phyloP scores from a whole-genome alignment of 2,797 vertebrate species.

The Liasis olivaceus region DNA sequence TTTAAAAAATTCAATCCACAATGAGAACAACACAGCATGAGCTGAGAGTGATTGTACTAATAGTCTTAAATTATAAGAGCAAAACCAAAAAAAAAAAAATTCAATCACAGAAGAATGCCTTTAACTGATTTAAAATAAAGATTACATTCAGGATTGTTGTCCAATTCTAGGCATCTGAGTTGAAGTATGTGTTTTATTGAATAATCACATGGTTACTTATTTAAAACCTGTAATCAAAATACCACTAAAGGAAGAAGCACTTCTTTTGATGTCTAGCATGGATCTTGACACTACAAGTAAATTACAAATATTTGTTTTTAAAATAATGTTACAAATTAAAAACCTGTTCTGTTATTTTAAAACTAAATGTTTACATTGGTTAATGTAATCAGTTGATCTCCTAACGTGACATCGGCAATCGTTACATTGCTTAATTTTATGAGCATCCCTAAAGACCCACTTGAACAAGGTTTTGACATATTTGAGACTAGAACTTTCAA shows the following conservation, averaged over 20 bases:
- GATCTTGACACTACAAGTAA: background rate
- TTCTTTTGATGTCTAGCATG: background rate
- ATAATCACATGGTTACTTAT: background rate
- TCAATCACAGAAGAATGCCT: background rate
- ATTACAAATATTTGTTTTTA: background rate
- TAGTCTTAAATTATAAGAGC: background rate
- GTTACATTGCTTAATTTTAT: background rate
- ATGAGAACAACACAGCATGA: background rate
- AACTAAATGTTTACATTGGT: background rate
- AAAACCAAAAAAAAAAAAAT: background rate
- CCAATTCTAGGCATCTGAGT: background rate
- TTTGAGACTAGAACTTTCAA: slow-evolving; percentile 2
- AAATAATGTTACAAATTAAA: background rate
- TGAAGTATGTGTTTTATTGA: background rate
- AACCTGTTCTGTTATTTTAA: background rate
- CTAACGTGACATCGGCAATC: background rate
- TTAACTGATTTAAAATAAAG: background rate
- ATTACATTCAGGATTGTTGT: background rate
- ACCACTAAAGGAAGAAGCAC: background rate
- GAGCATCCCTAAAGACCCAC: background rate
- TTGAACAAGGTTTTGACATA: background rate
- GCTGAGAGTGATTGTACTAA: background rate
- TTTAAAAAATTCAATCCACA: background rate
- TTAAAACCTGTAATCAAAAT: background rate
- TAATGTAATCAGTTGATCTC: background rate